Base-by-base conservation (phyloP, 1,140 invertebrate species). In the Helicoverpa armigera region DNA sequence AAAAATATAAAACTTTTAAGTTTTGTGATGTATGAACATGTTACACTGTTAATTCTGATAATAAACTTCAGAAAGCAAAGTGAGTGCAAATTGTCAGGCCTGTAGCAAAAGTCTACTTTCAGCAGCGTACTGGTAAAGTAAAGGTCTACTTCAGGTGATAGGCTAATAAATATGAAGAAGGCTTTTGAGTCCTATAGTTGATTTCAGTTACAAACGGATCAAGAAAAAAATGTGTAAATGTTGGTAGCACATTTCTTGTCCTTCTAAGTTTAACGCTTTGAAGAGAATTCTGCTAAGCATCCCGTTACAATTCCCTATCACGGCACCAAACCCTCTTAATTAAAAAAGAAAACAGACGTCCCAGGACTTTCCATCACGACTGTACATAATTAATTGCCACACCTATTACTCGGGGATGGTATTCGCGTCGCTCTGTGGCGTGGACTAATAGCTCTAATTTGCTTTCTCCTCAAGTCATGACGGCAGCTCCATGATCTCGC, bases 371-470 rank as follows among this genome's bases (percentile, higher is more conserved):
- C 74, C 69, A 73, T 79, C 48, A 70, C 58, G 69, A 70, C 54
- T 70, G 58, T 72, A 75, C 54, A 72, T 82, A 82, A 87, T 87
- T 83, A 83, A 87, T 82, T 63, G 58, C 50, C 72, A 65, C 70
- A 81, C 81, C 78, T 77, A 85, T 82, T 83, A 83, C 43, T 72
- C 77, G 48, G 73, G 79, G 82, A 86, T 83, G 83, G 78, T 73
- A 53, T 65, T 67, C 61, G 81, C 67, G 80, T 85, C 84, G 83
- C 79, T 78, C 83, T 82, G 83, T 89, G 86, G 88, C 88, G 84
- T 87, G 73, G 88, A 91, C 90, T 90, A 93, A 93, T 93, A 90
- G 89, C 60, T 60, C 82, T 86, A 89, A 93, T 92, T 91, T 90
- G 88, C 87, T 91, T 82, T 85, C 86, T 82, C 79, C 83, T 82